phyloP scores from a whole-genome alignment of 2,113 vertebrate genomes.

The Hiodon tergisus region DNA sequence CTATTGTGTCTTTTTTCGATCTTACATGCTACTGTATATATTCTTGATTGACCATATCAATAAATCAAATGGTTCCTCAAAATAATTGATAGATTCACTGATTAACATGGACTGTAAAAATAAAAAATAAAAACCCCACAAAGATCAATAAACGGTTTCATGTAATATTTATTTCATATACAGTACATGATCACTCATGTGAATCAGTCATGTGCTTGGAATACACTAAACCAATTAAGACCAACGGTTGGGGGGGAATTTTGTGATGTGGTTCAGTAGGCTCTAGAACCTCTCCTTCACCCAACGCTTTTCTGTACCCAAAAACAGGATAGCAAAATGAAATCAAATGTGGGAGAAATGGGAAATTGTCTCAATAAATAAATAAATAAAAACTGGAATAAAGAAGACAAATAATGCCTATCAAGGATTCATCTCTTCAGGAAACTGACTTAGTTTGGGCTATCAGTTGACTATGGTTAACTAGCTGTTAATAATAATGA shows the following conservation, averaged over 20 bases:
- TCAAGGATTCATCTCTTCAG: background rate
- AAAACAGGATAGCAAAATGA: no score
- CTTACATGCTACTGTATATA: no score
- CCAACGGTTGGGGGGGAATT: background rate
- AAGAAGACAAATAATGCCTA: background rate
- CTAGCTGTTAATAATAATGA: slow-evolving; percentile 8
- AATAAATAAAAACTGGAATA: no score
- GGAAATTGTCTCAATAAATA: no score
- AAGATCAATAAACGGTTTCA: slow-evolving; percentile 9
- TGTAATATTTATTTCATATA: slow-evolving; percentile 20
- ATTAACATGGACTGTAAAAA: no score
- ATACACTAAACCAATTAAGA: slow-evolving; percentile 17
- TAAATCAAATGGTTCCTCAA: no score
- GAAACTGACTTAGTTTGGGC: background rate
- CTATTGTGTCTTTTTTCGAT: no score
- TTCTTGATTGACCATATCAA: no score
- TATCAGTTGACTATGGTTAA: slow-evolving; percentile 8
- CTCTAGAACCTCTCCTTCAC: background rate
- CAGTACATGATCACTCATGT: slow-evolving; percentile 8
- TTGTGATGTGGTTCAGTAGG: background rate
- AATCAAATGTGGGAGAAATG: no score
- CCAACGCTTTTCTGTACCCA: no score
- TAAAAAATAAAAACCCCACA: slow-evolving; percentile 12
- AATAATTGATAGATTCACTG: no score
- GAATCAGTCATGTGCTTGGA: background rate